A percentile compares a stretch with the other conserved stretches of the same genome.
These are phyloP conservation scores for Smithornis capensis DNA, from an alignment of 2,113 vertebrate genomes.

Conservation along the genomic window DNA sequence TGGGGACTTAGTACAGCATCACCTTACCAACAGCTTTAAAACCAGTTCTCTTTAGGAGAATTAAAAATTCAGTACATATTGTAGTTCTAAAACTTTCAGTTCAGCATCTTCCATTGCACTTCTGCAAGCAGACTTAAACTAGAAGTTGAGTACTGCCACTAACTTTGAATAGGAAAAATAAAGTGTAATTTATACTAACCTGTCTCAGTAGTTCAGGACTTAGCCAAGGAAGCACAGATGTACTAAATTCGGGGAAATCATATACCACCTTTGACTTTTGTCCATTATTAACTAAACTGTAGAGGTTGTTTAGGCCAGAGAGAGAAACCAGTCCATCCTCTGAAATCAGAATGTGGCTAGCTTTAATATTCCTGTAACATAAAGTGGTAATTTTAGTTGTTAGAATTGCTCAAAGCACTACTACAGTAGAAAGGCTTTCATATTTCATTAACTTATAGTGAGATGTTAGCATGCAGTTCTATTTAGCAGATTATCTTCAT, in stretches of 20 bases:
- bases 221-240: constrained; percentile 93
- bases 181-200: constrained; percentile 74
- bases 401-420: constrained; percentile 18
- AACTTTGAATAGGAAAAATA: constrained; percentile 35
- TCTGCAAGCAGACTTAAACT: not conserved
- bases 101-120: not conserved
- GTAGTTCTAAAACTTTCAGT: not conserved
- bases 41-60: not conserved
- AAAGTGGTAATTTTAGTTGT: constrained; percentile 65
- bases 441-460: not conserved
- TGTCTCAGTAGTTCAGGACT: constrained; percentile 97
- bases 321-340: constrained; percentile 91
- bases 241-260: constrained; percentile 93
- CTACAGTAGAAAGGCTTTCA: not conserved
- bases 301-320: constrained; percentile 90
- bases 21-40: not conserved
- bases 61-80: not conserved
- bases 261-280: constrained; percentile 86
- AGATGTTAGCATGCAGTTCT: not conserved
- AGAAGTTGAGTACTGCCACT: not conserved
- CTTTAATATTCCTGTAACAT: constrained; percentile 92
- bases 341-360: constrained; percentile 96
- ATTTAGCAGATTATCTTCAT: not conserved
- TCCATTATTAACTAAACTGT: constrained; percentile 93
- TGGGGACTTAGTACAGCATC: not conserved